Conservation (phyloP, 2,113 vertebrate genomes). For the Narcine bancroftii region DNA sequence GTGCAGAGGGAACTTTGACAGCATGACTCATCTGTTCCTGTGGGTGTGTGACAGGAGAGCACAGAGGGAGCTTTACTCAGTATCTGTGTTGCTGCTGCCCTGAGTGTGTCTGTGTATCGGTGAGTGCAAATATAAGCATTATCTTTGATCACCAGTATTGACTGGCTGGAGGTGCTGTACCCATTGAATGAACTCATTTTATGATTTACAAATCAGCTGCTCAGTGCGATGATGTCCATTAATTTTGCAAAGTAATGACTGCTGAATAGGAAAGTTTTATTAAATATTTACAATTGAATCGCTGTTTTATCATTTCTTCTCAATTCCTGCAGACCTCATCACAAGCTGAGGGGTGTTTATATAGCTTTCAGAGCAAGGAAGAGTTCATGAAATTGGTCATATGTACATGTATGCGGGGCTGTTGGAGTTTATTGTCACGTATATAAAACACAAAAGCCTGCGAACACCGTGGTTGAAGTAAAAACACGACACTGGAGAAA, state of each 20-base stretch:
- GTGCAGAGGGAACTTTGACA: too few species aligned
- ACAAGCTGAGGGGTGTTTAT: too few species aligned
- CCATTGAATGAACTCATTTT: slow-evolving; percentile 25
- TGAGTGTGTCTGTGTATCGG: background rate
- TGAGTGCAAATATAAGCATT: background rate
- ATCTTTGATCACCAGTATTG: background rate
- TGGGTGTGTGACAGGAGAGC: too few species aligned
- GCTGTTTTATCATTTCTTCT: background rate
- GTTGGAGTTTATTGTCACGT: too few species aligned
- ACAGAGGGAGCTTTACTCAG: too few species aligned
- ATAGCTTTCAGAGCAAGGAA: too few species aligned
- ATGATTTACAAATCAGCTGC: slow-evolving; percentile 5
- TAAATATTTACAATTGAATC: slow-evolving; percentile 23
- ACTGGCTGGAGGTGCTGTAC: slow-evolving; percentile 5
- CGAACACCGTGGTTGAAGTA: too few species aligned
- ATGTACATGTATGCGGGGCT: too few species aligned
- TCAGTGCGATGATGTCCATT: slow-evolving; percentile 1
- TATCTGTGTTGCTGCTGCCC: background rate
- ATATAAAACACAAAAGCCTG: too few species aligned
- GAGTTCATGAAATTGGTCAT: too few species aligned
- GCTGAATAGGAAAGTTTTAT: slow-evolving; percentile 30
- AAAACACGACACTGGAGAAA: too few species aligned
- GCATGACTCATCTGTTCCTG: too few species aligned
- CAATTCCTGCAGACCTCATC: background rate
- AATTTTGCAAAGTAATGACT: slow-evolving; percentile 18